These are phyloP conservation scores for Kobus ellipsiprymnus DNA, from an alignment of 2,113 vertebrate species.

Conservation along the genomic window DNA sequence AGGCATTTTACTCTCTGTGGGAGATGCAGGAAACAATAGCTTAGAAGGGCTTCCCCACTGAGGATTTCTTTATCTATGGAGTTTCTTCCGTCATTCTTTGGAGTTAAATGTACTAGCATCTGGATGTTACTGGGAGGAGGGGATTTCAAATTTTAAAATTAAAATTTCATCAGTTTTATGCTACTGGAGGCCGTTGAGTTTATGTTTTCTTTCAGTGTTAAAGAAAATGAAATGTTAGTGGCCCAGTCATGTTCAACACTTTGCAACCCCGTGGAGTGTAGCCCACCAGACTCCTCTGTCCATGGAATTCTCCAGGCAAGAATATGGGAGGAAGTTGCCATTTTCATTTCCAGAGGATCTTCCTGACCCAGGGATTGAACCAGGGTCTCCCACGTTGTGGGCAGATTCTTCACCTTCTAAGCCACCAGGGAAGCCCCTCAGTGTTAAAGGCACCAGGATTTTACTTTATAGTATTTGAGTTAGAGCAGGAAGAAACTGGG, in stretches of 20 bases:
- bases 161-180: neutral
- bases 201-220: neutral
- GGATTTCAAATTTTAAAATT: neutral
- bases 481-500: neutral
- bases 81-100: neutral
- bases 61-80: neutral
- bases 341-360: neutral
- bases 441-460: neutral
- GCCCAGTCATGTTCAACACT: neutral
- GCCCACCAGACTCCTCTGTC: neutral
- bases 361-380: neutral
- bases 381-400: neutral
- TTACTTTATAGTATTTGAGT: neutral
- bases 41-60: neutral
- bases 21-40: neutral
- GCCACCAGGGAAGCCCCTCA: neutral
- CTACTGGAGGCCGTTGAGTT: neutral
- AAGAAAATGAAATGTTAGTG: neutral
- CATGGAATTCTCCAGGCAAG: neutral
- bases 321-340: neutral
- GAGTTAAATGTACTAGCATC: neutral
- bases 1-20: neutral
- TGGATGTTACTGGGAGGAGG: neutral
- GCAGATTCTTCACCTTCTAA: neutral
- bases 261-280: neutral